phyloP scores from a whole-genome alignment of 2,888 invertebrate genomes.

The Zygothrica quintamaculata region DNA sequence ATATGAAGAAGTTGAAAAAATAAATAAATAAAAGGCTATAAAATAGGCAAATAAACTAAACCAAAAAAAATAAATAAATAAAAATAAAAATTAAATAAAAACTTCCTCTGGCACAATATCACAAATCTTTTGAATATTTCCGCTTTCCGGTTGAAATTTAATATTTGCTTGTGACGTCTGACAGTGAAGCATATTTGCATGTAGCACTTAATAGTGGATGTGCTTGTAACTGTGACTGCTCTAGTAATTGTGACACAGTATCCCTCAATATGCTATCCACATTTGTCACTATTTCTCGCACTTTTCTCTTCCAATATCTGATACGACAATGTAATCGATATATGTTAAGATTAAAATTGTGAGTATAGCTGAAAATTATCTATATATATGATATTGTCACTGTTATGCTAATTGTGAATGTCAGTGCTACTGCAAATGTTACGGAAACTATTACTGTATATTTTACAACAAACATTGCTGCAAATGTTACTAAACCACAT shows the following conservation, averaged over 20 bases:
- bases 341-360: too few relatives aligned
- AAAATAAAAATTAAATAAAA: conserved; percentile 22
- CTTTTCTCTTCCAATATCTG: too few relatives aligned
- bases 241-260: background rate
- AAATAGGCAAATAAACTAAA: conserved; percentile 28
- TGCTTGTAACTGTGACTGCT: background rate
- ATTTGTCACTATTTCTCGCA: too few relatives aligned
- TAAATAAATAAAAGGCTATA: conserved; percentile 19
- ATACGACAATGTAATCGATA: too few relatives aligned
- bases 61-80: conserved; percentile 23
- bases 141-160: conserved; percentile 11
- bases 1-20: too few relatives aligned
- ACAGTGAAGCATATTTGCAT: background rate
- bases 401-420: too few relatives aligned
- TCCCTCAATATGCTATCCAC: too few relatives aligned
- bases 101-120: conserved; percentile 32
- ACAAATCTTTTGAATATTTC: conserved; percentile 9
- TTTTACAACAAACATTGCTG: background rate
- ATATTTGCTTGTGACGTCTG: background rate
- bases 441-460: background rate
- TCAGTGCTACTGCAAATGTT: too few relatives aligned
- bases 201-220: background rate
- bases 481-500: background rate
- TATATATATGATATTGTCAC: too few relatives aligned
- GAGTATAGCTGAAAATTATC: too few relatives aligned